Evolutionary conservation across 2,797 vertebrate genomes (phyloP).

Genomic region (Nannoperca australis): DNA sequence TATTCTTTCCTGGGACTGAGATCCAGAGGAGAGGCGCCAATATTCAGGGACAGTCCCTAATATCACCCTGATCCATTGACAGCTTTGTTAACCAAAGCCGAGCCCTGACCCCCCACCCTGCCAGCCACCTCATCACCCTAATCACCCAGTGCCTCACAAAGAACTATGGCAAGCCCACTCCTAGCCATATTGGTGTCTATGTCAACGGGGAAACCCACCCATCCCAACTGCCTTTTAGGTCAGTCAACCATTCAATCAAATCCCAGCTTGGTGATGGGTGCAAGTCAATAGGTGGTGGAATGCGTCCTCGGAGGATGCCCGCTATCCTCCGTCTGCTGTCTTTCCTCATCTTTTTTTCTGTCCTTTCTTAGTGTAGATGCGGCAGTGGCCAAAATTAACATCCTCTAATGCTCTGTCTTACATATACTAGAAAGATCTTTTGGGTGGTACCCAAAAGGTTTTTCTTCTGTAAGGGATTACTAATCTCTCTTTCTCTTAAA

Average conservation of each 20-base stretch:
- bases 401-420: slow-evolving; percentile 12
- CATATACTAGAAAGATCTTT: slow-evolving; percentile 50
- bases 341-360: slow-evolving; percentile 10
- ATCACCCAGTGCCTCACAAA: slow-evolving; percentile 12
- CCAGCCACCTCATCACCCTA: slow-evolving; percentile 7
- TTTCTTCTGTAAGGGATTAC: slow-evolving; percentile 45
- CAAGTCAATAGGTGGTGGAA: slow-evolving; percentile 72
- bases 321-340: slow-evolving; percentile 14
- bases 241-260: slow-evolving; percentile 62
- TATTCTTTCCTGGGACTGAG: slow-evolving; percentile 29
- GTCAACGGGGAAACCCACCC: slow-evolving; percentile 41
- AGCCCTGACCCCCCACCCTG: background rate
- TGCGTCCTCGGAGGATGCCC: slow-evolving; percentile 13
- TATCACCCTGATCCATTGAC: background rate
- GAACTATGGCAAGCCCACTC: background rate
- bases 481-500: slow-evolving; percentile 56
- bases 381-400: slow-evolving; percentile 17
- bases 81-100: slow-evolving; percentile 18
- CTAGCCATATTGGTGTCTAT: slow-evolving; percentile 11
- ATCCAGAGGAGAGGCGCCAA: slow-evolving; percentile 35
- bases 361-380: slow-evolving; percentile 36
- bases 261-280: slow-evolving; percentile 64
- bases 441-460: slow-evolving; percentile 64
- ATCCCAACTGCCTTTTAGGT: slow-evolving; percentile 63
- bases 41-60: background rate